phyloP scores from a whole-genome alignment of 2,888 invertebrate species.

The Gortyna flavago region DNA sequence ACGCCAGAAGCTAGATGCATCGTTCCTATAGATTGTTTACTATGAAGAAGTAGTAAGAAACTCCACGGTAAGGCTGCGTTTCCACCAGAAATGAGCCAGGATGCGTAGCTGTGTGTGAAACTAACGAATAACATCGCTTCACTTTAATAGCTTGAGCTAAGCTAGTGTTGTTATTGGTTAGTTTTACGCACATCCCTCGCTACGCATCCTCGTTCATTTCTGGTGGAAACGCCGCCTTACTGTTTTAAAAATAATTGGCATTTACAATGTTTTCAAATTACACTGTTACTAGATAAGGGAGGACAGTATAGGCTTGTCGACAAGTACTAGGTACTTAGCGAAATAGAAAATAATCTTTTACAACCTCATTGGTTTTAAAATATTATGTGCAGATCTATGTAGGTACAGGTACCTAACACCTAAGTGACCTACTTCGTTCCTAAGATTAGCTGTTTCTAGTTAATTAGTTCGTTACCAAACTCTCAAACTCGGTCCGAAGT shows the following conservation, averaged over 20 bases:
- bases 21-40: too few species aligned
- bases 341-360: not conserved
- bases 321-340: not conserved
- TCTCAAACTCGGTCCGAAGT: not conserved
- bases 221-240: not conserved
- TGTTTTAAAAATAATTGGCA: not conserved
- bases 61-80: too few species aligned
- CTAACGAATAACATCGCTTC: too few species aligned
- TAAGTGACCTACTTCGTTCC: not conserved
- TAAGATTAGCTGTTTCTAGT: slow-evolving; percentile 12
- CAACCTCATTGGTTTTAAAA: not conserved
- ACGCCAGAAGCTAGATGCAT: too few species aligned
- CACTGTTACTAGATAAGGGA: not conserved
- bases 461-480: not conserved
- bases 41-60: too few species aligned
- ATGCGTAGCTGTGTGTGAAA: too few species aligned
- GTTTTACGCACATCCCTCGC: too few species aligned
- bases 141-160: too few species aligned
- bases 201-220: too few species aligned
- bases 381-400: not conserved
- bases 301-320: not conserved
- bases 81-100: too few species aligned
- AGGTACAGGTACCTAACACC: not conserved
- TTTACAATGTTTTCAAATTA: not conserved
- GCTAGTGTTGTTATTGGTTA: too few species aligned